Evolutionary conservation across 1,140 invertebrate species (phyloP).

Genomic region (Batillaria attramentaria): DNA sequence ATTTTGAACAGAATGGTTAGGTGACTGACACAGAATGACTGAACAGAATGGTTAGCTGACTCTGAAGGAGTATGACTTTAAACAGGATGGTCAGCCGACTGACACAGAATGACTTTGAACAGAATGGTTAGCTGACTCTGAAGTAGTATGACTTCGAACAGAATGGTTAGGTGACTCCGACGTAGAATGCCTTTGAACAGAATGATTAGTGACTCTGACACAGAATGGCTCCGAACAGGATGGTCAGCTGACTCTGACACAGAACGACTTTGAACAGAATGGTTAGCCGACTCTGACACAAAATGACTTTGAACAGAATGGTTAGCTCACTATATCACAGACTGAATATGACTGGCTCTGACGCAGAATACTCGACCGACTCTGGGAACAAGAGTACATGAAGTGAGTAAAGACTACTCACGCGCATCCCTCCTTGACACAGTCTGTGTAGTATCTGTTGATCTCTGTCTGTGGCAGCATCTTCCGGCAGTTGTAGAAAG

Average conservation of each 20-base stretch:
- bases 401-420: slow-evolving; percentile 29
- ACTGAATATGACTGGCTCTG: no score
- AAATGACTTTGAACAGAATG: neutral
- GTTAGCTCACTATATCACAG: no score
- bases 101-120: no score
- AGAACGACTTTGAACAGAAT: neutral
- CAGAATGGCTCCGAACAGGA: neutral
- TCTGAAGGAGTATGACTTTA: no score
- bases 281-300: neutral
- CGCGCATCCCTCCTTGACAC: slow-evolving; percentile 53
- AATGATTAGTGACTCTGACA: neutral
- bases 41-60: no score
- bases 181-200: no score
- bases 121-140: neutral
- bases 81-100: neutral
- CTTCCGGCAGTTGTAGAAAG: slow-evolving; percentile 43
- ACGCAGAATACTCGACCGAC: no score
- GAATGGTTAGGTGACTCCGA: neutral
- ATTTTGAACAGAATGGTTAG: neutral
- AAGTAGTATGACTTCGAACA: neutral
- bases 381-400: no score
- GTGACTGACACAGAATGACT: no score
- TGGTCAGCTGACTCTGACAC: neutral
- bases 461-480: slow-evolving; percentile 35
- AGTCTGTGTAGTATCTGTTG: slow-evolving; percentile 45